Percentiles rank a stretch among this genome's conserved stretches.
phyloP scores from a whole-genome alignment of 1,140 invertebrate genomes.

The Mercenaria mercenaria region DNA sequence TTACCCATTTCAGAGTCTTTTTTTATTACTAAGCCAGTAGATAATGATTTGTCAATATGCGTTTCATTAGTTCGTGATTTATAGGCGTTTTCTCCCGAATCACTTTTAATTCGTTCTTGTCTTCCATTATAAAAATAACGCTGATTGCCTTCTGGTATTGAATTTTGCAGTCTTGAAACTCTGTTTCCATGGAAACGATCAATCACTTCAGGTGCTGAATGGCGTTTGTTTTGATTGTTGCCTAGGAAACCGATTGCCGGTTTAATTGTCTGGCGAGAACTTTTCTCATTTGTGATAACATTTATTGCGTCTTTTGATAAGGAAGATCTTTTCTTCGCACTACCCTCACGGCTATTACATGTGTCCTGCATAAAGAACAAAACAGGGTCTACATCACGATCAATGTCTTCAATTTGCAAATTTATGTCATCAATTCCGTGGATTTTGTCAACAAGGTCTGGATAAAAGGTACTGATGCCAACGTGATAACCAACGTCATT shows the following conservation, averaged over 20 bases:
- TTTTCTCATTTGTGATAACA: conserved; percentile 25
- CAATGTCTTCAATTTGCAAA: conserved; percentile 43
- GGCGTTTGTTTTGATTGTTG: conserved; percentile 46
- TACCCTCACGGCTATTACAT: not conserved
- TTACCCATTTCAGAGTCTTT: not conserved
- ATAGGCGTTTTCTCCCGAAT: not conserved
- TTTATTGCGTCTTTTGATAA: conserved; percentile 46
- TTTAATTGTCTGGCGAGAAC: not conserved
- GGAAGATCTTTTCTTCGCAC: not conserved
- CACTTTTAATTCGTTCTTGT: not conserved
- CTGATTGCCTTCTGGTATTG: conserved; percentile 18
- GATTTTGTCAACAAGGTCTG: not conserved
- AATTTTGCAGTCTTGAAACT: conserved; percentile 31
- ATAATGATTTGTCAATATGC: not conserved
- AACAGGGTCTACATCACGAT: conserved; percentile 42
- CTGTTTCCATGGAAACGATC: conserved; percentile 54
- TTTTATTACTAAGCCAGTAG: not conserved
- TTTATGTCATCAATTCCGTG: conserved; percentile 26
- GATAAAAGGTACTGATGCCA: not conserved
- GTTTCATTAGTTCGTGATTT: not conserved
- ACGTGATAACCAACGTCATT: not conserved
- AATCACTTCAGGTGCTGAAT: conserved; percentile 24
- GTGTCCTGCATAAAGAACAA: conserved; percentile 40
- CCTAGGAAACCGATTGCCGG: conserved; percentile 3
- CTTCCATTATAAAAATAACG: not conserved